These are phyloP conservation scores for Peromyscus leucopus DNA, from an alignment of 2,113 vertebrate genomes.

Conservation along the genomic window DNA sequence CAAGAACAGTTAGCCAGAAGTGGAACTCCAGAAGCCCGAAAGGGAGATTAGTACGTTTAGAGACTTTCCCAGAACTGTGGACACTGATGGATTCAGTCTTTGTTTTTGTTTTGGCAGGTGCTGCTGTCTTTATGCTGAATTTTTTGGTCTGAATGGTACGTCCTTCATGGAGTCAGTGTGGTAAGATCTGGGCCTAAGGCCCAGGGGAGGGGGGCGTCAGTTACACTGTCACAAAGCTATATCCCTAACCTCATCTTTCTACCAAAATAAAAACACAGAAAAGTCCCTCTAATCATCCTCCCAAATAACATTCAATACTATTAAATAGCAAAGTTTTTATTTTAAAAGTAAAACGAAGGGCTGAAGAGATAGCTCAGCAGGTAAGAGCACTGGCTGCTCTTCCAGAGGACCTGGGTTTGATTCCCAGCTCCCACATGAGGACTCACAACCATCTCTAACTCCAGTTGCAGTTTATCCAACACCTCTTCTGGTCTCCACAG, in stretches of 20 bases:
- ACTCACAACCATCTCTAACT: neutral
- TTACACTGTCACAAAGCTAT: neutral
- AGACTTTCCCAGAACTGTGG: neutral
- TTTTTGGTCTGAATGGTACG: neutral
- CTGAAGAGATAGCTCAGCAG: neutral
- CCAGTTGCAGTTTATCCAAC: neutral
- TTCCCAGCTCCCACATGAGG: too few species aligned
- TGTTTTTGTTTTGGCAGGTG: neutral
- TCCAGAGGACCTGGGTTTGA: neutral
- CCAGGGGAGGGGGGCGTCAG: fast-evolving
- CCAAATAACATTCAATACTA: neutral
- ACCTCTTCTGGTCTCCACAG: neutral
- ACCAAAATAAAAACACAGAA: neutral
- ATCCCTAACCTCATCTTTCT: neutral
- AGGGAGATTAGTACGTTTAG: neutral
- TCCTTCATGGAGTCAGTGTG: neutral
- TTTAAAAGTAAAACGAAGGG: neutral
- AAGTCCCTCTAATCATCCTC: neutral
- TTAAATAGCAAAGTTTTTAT: neutral
- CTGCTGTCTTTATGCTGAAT: neutral
- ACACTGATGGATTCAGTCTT: neutral
- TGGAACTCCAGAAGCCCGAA: neutral
- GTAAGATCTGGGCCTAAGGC: neutral
- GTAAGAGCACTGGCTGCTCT: neutral
- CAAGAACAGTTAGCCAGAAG: neutral